A percentile compares a stretch with the other conserved stretches of the same genome.
Conservation (phyloP, 1,140 invertebrate genomes). For the Acromyrmex echinatior region DNA sequence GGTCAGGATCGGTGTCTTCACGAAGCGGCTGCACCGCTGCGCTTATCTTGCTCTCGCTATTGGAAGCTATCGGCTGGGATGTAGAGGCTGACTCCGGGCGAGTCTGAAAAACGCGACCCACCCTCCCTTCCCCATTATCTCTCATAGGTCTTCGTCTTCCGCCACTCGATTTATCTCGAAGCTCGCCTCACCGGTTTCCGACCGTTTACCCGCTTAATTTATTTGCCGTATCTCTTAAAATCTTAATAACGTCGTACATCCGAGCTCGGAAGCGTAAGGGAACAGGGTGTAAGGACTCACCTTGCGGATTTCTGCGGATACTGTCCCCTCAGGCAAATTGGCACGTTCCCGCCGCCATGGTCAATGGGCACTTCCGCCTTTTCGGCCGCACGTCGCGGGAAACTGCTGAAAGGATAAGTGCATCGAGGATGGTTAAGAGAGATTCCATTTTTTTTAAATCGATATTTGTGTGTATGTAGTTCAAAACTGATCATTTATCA, state of each 20-base stretch:
- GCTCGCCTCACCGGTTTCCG: conserved; percentile 61
- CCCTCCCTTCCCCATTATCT: conserved; percentile 26
- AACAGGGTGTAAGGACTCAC: conserved; percentile 44
- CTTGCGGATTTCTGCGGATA: conserved; percentile 60
- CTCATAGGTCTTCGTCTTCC: conserved; percentile 43
- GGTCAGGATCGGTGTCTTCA: not conserved
- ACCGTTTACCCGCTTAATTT: conserved; percentile 45
- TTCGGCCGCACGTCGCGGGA: conserved; percentile 14
- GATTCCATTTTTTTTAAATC: not conserved
- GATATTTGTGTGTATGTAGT: not conserved
- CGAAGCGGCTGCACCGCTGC: conserved; percentile 6
- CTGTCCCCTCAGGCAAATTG: conserved; percentile 73
- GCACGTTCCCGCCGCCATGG: conserved; percentile 81
- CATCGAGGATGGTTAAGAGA: not conserved
- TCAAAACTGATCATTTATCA: not conserved
- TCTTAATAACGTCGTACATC: conserved; percentile 31
- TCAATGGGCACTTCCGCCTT: conserved; percentile 64
- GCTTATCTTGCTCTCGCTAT: conserved; percentile 40
- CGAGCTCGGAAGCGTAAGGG: not conserved
- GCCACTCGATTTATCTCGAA: conserved; percentile 55
- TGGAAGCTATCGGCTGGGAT: conserved; percentile 38
- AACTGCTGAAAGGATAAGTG: conserved; percentile 40
- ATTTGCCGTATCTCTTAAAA: conserved; percentile 51
- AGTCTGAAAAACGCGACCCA: conserved; percentile 13
- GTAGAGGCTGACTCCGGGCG: not conserved